phyloP scores from a whole-genome alignment of 2,888 invertebrate genomes.

The Megalurothrips usitatus region DNA sequence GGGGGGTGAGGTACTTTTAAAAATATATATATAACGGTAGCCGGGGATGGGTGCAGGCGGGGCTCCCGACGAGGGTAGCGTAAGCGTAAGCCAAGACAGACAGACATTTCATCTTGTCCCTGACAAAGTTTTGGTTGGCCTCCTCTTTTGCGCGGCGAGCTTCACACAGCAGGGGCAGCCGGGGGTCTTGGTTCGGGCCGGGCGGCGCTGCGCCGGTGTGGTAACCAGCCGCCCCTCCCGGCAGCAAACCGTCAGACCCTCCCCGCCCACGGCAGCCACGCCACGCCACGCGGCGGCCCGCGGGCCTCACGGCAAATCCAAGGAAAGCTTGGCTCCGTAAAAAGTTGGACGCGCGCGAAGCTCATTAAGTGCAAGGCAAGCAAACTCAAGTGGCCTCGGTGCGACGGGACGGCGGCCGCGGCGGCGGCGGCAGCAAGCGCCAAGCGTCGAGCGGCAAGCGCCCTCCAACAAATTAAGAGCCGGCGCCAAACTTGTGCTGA shows the following conservation, averaged over 20 bases:
- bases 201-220: too few relatives aligned
- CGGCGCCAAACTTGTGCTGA: slow-evolving; percentile 1
- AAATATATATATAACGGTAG: too few relatives aligned
- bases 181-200: too few relatives aligned
- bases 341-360: neutral
- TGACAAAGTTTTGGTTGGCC: too few relatives aligned
- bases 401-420: neutral
- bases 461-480: slow-evolving; percentile 20
- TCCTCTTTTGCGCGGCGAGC: too few relatives aligned
- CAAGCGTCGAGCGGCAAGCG: neutral
- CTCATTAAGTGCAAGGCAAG: slow-evolving; percentile 22
- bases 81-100: too few relatives aligned
- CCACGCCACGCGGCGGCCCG: neutral
- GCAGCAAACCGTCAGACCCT: neutral
- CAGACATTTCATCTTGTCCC: too few relatives aligned
- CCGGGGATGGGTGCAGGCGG: too few relatives aligned
- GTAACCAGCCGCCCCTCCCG: too few relatives aligned
- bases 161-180: too few relatives aligned
- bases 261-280: neutral
- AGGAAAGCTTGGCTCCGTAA: slow-evolving; percentile 9
- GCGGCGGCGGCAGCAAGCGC: neutral
- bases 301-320: neutral
- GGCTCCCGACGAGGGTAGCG: too few relatives aligned
- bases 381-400: slow-evolving; percentile 13
- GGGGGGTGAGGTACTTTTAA: too few relatives aligned